Percentiles rank a stretch among this genome's conserved stretches.
These are phyloP conservation scores for Acronicta leporina DNA, from an alignment of 2,888 invertebrate genomes.

Conservation along the genomic window DNA sequence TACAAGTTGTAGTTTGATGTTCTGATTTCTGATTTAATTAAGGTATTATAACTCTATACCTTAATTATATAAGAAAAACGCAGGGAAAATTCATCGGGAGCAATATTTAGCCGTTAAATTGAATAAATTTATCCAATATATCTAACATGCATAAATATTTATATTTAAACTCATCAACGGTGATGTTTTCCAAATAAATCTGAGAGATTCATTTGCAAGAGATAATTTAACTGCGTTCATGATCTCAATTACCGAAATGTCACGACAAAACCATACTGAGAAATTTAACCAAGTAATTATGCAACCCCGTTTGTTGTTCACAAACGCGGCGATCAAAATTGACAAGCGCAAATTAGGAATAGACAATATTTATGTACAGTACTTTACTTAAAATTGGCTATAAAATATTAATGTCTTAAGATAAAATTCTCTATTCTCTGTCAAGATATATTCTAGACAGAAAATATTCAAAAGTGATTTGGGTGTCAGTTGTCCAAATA, in stretches of 20 bases:
- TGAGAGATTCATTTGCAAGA: slow-evolving; percentile 15
- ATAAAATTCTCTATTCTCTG: no score
- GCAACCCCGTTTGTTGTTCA: slow-evolving; percentile 34
- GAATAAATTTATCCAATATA: no score
- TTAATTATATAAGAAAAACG: no score
- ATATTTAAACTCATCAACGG: background rate
- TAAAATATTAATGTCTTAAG: slow-evolving; percentile 39
- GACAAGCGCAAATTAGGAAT: background rate
- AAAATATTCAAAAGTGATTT: slow-evolving; percentile 64
- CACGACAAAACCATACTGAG: slow-evolving; percentile 35
- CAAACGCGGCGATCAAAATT: slow-evolving; percentile 16
- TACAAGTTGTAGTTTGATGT: no score
- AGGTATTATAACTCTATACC: no score
- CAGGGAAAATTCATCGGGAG: no score
- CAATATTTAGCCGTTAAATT: no score
- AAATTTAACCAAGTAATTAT: slow-evolving; percentile 46
- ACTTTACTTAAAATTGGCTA: slow-evolving; percentile 25
- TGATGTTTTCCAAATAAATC: slow-evolving; percentile 20
- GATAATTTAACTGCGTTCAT: slow-evolving; percentile 15
- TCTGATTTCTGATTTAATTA: no score
- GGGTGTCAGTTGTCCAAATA: slow-evolving; percentile 46
- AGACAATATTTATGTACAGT: background rate
- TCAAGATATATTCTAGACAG: slow-evolving; percentile 24
- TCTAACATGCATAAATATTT: no score
- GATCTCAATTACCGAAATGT: slow-evolving; percentile 30